Evolutionary conservation across 2,888 invertebrate species (phyloP).

Genomic region (Aethes cnicana): DNA sequence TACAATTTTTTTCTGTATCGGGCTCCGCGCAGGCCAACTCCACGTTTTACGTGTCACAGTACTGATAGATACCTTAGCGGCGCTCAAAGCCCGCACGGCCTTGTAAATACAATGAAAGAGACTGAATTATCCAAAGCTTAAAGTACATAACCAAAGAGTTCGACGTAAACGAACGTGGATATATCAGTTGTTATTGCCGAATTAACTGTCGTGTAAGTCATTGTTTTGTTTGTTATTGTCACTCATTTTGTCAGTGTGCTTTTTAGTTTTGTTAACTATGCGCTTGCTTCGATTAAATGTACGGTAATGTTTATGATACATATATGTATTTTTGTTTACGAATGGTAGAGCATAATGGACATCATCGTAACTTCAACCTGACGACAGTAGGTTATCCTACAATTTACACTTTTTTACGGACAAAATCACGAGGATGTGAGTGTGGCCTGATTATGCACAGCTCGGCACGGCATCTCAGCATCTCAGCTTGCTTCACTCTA

Average conservation of each 20-base stretch:
- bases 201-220: conserved; percentile 79
- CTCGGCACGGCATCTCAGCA: conserved; percentile 45
- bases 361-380: conserved; percentile 28
- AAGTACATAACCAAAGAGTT: conserved; percentile 65
- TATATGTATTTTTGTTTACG: conserved; percentile 29
- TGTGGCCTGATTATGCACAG: conserved; percentile 41
- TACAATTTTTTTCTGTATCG: conserved; percentile 84
- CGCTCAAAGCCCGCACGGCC: conserved; percentile 58
- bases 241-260: conserved; percentile 80
- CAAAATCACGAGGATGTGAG: conserved; percentile 10
- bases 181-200: conserved; percentile 71
- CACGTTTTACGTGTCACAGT: conserved; percentile 85
- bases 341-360: conserved; percentile 29
- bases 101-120: conserved; percentile 78
- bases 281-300: conserved; percentile 73
- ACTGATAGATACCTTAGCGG: conserved; percentile 67
- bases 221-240: conserved; percentile 80
- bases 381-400: conserved; percentile 6
- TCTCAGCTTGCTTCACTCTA: conserved; percentile 57
- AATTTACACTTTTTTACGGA: conserved; percentile 17
- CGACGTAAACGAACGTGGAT: conserved; percentile 62
- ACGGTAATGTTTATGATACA: conserved; percentile 28
- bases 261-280: conserved; percentile 65
- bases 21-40: conserved; percentile 84
- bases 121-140: conserved; percentile 78